These are phyloP conservation scores for Tribolium madens DNA, from an alignment of 1,140 invertebrate species.

Conservation along the genomic window DNA sequence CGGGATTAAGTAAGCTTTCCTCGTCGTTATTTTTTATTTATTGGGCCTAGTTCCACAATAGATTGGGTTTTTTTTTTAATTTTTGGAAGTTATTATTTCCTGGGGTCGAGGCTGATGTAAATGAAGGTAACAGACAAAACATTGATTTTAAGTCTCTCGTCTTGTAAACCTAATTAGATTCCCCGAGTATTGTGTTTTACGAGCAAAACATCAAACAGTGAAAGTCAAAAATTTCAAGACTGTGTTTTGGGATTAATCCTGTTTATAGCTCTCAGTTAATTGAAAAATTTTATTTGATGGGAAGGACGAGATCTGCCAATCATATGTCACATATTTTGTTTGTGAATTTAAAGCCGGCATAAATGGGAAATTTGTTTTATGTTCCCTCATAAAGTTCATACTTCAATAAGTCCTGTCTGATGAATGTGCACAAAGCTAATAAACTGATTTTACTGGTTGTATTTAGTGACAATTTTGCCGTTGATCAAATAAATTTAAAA, in stretches of 20 bases:
- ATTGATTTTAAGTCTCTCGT: constrained; percentile 30
- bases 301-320: constrained; percentile 3
- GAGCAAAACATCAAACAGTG: neutral
- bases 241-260: neutral
- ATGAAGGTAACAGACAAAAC: constrained; percentile 35
- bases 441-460: constrained; percentile 28
- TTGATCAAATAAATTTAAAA: constrained; percentile 1
- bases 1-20: constrained; percentile 13
- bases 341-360: neutral
- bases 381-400: constrained; percentile 5
- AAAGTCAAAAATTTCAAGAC: too few relatives aligned
- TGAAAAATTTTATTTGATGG: constrained; percentile 3
- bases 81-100: constrained; percentile 24
- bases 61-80: constrained; percentile 24
- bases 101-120: constrained; percentile 20
- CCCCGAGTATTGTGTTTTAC: constrained; percentile 1
- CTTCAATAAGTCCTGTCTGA: constrained; percentile 24
- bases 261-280: neutral
- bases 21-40: constrained; percentile 30
- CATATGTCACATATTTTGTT: constrained; percentile 14
- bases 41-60: constrained; percentile 12
- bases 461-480: constrained; percentile 6
- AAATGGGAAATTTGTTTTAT: constrained; percentile 28
- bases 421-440: constrained; percentile 27
- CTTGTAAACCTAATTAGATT: constrained; percentile 30